Percentiles rank a stretch among this genome's conserved stretches.
phyloP scores from a whole-genome alignment of 2,113 vertebrate species.

The Stomatorhinus ivindoensis region DNA sequence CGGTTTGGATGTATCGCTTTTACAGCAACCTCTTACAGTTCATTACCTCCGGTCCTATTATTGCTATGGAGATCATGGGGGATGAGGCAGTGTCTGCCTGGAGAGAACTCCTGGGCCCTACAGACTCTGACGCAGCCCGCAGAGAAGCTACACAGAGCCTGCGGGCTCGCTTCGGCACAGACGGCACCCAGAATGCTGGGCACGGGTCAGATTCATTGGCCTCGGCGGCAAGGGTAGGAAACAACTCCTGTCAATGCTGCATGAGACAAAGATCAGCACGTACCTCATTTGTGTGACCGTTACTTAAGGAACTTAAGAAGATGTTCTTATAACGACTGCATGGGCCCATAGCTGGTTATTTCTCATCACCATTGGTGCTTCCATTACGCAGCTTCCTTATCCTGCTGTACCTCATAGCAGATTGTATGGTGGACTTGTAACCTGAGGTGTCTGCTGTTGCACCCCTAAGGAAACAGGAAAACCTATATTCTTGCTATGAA shows the following conservation, averaged over 20 bases:
- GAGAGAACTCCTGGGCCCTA: slow-evolving; percentile 61
- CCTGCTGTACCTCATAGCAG: background rate
- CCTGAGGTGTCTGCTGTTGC: background rate
- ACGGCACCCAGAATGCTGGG: slow-evolving; percentile 58
- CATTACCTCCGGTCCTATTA: slow-evolving; percentile 61
- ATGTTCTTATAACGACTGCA: background rate
- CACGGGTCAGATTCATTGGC: slow-evolving; percentile 72
- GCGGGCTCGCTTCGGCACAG: slow-evolving; percentile 56
- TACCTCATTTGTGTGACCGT: background rate
- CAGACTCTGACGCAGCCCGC: slow-evolving; percentile 48
- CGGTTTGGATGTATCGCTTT: slow-evolving; percentile 25
- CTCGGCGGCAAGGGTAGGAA: slow-evolving; percentile 80
- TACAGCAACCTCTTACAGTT: slow-evolving; percentile 66
- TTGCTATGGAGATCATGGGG: slow-evolving; percentile 71
- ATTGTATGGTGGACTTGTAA: background rate
- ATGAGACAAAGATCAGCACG: background rate
- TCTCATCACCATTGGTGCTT: background rate
- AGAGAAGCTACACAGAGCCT: slow-evolving; percentile 56
- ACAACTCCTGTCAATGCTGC: background rate
- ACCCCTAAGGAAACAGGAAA: background rate
- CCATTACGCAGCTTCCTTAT: background rate
- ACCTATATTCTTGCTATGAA: background rate
- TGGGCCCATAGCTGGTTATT: background rate
- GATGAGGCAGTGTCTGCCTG: slow-evolving; percentile 66
- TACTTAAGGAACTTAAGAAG: background rate